phyloP scores from a whole-genome alignment of 2,797 vertebrate genomes.

The Anguilla obscura region DNA sequence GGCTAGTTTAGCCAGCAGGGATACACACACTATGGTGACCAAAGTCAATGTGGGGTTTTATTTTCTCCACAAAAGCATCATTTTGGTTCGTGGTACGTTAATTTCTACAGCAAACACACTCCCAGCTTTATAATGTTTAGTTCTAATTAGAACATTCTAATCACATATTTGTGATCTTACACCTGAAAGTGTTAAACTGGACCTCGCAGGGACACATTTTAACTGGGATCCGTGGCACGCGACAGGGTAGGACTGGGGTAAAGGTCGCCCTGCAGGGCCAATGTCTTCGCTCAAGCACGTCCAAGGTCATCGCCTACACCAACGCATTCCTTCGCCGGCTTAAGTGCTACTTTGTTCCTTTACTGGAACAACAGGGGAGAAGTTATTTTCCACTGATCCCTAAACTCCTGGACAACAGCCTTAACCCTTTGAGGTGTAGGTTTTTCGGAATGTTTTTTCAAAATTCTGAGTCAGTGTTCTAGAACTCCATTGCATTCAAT shows the following conservation, averaged over 20 bases:
- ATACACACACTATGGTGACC: too few relatives aligned
- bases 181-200: not conserved
- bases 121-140: too few relatives aligned
- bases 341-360: slow-evolving; percentile 13
- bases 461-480: not conserved
- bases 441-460: not conserved
- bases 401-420: not conserved
- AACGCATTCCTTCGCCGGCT: not conserved
- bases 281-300: not conserved
- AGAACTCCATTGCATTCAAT: not conserved
- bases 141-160: too few relatives aligned
- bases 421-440: not conserved
- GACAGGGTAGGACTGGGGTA: not conserved
- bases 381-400: not conserved
- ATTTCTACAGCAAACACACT: too few relatives aligned
- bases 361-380: not conserved
- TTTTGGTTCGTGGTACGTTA: too few relatives aligned
- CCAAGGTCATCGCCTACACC: not conserved
- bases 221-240: not conserved
- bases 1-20: too few relatives aligned
- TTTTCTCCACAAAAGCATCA: not conserved
- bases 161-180: too few relatives aligned
- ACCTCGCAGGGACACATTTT: not conserved
- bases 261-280: not conserved
- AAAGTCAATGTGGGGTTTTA: not conserved